Conservation (phyloP, 2,888 invertebrate species). For the Drosophila bunnanda region DNA sequence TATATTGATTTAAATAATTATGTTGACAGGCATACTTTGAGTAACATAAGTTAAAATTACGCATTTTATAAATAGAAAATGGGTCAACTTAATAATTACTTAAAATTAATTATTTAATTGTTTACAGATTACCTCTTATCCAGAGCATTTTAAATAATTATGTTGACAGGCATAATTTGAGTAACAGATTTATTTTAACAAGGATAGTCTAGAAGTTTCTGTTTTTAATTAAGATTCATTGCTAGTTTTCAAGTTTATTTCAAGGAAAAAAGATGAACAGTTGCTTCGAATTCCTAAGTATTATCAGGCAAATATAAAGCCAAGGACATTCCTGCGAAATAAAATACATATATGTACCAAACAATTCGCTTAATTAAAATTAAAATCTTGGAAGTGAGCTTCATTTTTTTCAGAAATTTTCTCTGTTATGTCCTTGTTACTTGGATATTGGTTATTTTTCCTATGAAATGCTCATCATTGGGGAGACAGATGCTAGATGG, state of each 20-base stretch:
- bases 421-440: background rate
- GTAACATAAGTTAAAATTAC: too few relatives aligned
- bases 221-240: background rate
- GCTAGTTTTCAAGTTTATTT: background rate
- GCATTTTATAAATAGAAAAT: too few relatives aligned
- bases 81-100: too few relatives aligned
- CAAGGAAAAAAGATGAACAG: background rate
- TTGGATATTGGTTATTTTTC: conserved; percentile 6
- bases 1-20: too few relatives aligned
- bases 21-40: too few relatives aligned
- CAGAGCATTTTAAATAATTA: background rate
- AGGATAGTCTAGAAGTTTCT: background rate
- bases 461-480: conserved; percentile 1
- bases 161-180: too few relatives aligned
- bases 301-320: background rate
- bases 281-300: too few relatives aligned
- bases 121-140: too few relatives aligned
- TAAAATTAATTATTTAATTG: too few relatives aligned
- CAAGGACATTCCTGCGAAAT: background rate
- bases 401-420: background rate
- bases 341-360: background rate
- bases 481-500: conserved; percentile 13
- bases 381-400: conserved; percentile 2
- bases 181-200: background rate
- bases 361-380: background rate